These are phyloP conservation scores for Zele albiditarsus DNA, from an alignment of 2,888 invertebrate genomes.

Conservation along the genomic window DNA sequence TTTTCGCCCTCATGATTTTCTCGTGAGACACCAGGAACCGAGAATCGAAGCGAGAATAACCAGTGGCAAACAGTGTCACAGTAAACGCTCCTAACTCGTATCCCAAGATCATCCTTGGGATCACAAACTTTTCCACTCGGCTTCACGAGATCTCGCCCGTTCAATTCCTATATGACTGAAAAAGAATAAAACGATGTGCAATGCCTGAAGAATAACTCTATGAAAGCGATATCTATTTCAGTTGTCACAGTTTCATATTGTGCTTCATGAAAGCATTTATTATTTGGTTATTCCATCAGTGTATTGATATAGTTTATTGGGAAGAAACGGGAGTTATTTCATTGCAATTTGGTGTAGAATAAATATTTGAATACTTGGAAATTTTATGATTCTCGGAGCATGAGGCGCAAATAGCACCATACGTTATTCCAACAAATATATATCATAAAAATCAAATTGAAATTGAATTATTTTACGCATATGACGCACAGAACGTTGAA, in stretches of 20 bases:
- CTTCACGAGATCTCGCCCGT: slow-evolving; percentile 21
- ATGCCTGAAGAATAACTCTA: slow-evolving; percentile 37
- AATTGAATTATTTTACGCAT: slow-evolving; percentile 45
- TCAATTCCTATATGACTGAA: slow-evolving; percentile 24
- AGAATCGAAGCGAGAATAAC: slow-evolving; percentile 46
- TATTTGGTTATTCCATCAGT: neutral
- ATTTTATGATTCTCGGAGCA: slow-evolving; percentile 12
- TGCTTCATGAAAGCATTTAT: neutral
- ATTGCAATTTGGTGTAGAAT: neutral
- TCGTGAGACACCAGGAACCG: slow-evolving; percentile 34
- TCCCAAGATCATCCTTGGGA: slow-evolving; percentile 44
- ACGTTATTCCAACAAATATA: slow-evolving; percentile 30
- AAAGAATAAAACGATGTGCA: slow-evolving; percentile 2
- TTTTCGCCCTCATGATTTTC: slow-evolving; percentile 35
- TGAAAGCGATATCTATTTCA: slow-evolving; percentile 21
- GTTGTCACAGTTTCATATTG: neutral
- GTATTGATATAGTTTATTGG: neutral
- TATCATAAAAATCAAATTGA: slow-evolving; percentile 46
- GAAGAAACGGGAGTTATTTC: neutral
- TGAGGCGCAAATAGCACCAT: slow-evolving; percentile 10
- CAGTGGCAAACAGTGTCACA: slow-evolving; percentile 46
- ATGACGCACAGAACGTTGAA: slow-evolving; percentile 40
- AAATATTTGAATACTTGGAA: slow-evolving; percentile 5
- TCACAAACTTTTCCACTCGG: slow-evolving; percentile 39
- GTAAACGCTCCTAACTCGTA: slow-evolving; percentile 43